Base-by-base conservation (phyloP, 2,113 vertebrate species). In the Eidolon helvum region DNA sequence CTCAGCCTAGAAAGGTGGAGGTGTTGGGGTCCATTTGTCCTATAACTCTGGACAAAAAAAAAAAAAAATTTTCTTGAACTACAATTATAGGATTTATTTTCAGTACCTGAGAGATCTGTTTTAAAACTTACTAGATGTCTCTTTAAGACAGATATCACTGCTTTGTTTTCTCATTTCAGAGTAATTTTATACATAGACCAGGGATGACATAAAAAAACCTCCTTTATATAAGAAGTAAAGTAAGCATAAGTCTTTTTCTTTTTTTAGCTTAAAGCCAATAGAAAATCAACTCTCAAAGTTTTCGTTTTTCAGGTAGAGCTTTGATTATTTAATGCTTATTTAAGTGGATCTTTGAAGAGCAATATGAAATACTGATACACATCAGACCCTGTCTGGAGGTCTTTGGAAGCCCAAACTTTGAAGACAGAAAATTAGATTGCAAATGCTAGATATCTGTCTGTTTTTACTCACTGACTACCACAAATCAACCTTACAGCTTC, bases 351-450 rank as follows among this genome's bases (percentile, higher is more conserved):
- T 92, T 55, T 84, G 22, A 59, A 80, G 53, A 94, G 28, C 48
- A 83, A 1, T 93, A 21, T 57, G 28, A 94, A 96, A 43, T 79
- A 59, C 45, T 35, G 1, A 55, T 85, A 50, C 63, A 80, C 10
- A 74, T 93, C 68, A 94, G 55, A 92, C n/a, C 10, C 14, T 93
- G 43, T 75, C 66, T 22, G 4, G 55, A 80, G 74, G 88, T 85
- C 71, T 91, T 65, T 50, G 57, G 87, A 95, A 96, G 87, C 50
- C 83, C 38, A 21, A 2, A 71, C 89, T 97, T 75, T 91, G 59
- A 90, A 82, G 95, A 86, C 0, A 89, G 45, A 61, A 94, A 55
- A 80, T 85, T 80, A 74, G 96, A 26, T 94, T 95, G 14, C 75
- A 95, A 71, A 35, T 95, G 77, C 63, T 93, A 22, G 55, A 22